Evolutionary conservation across 2,888 invertebrate genomes (phyloP).

Genomic region (Yponomeuta sedellus): DNA sequence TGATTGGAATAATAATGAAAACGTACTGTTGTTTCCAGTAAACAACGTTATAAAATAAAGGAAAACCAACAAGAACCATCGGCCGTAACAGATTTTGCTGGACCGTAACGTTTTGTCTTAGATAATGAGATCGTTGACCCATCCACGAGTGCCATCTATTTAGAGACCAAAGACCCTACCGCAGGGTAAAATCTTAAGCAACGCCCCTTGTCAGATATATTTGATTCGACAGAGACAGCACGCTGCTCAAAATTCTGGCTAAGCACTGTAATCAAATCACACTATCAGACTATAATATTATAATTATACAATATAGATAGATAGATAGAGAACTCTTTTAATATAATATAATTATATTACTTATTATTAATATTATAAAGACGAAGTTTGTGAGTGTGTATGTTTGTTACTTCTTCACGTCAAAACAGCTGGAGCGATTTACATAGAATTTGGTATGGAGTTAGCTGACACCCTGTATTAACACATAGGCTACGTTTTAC

Average conservation of each 20-base stretch:
- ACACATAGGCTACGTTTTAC: too few species aligned
- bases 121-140: slow-evolving; percentile 33
- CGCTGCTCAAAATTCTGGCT: neutral
- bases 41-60: slow-evolving; percentile 11
- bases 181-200: neutral
- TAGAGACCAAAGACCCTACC: neutral
- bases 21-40: neutral
- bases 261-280: neutral
- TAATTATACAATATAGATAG: too few species aligned
- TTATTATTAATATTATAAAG: too few species aligned
- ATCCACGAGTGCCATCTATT: neutral
- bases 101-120: slow-evolving; percentile 32
- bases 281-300: too few species aligned
- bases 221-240: neutral
- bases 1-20: neutral
- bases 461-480: too few species aligned
- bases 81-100: slow-evolving; percentile 34
- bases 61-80: slow-evolving; percentile 25
- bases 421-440: too few species aligned
- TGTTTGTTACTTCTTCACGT: too few species aligned
- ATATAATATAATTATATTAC: too few species aligned
- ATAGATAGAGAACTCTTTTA: too few species aligned
- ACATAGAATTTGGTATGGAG: too few species aligned
- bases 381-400: too few species aligned
- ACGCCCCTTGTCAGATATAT: neutral